These are phyloP conservation scores for Adoxophyes honmai DNA, from an alignment of 1,140 invertebrate species.

Conservation along the genomic window DNA sequence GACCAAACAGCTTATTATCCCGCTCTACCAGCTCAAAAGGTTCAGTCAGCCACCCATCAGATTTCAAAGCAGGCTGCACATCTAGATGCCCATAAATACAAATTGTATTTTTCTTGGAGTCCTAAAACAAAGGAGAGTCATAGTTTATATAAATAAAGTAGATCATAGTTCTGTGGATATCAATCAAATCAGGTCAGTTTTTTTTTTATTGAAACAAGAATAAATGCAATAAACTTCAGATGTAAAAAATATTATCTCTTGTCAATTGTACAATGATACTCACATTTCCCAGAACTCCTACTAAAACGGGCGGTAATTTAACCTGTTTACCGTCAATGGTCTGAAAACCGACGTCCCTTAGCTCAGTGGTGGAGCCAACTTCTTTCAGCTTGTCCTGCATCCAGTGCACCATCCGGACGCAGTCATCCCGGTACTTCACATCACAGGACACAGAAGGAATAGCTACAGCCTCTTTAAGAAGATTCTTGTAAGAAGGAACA, in stretches of 20 bases:
- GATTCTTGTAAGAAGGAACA: slow-evolving; percentile 86
- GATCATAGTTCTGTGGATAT: background rate
- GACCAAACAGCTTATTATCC: slow-evolving; percentile 94
- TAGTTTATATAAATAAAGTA: no score
- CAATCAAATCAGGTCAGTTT: no score
- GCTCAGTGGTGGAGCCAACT: slow-evolving; percentile 86
- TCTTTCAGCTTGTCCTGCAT: slow-evolving; percentile 84
- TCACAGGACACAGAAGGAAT: slow-evolving; percentile 97
- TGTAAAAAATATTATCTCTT: background rate
- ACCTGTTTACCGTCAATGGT: slow-evolving; percentile 85
- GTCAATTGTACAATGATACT: slow-evolving; percentile 42
- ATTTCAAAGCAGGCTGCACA: slow-evolving; percentile 94
- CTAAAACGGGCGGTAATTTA: slow-evolving; percentile 91
- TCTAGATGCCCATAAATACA: slow-evolving; percentile 98
- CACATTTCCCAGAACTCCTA: slow-evolving; percentile 89
- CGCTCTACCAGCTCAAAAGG: slow-evolving; percentile 94
- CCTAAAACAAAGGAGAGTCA: slow-evolving; percentile 63
- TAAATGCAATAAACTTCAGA: no score
- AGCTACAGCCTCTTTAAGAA: slow-evolving; percentile 91
- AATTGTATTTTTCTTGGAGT: slow-evolving; percentile 93
- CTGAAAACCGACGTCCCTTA: slow-evolving; percentile 90
- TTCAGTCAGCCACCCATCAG: slow-evolving; percentile 97
- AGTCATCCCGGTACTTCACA: slow-evolving; percentile 87
- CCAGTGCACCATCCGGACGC: slow-evolving; percentile 85
- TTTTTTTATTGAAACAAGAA: no score